Evolutionary conservation across 2,888 invertebrate genomes (phyloP), one percentile per base, ranked within the genome.

Genomic region (Spisula subtruncata): DNA sequence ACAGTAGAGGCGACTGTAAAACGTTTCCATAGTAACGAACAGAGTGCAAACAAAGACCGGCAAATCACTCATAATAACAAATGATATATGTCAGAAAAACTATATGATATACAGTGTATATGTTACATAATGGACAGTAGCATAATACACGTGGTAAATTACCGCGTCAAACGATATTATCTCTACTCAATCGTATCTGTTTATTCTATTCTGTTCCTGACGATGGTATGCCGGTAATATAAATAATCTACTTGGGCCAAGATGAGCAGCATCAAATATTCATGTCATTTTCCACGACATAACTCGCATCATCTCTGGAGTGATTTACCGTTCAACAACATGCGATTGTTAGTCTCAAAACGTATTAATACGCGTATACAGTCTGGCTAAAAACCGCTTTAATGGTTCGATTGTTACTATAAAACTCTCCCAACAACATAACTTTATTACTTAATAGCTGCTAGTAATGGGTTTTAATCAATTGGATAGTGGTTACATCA

Each of bases 91-190:
- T 25, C 60, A 66, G 60, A 66, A 66, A 66, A 56, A 66, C 25
- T 66, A 66, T 18, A 41, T 41, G 41, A 66, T 51, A 51, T 51
- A 51, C 51, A 12, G 12, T 51, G 51, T 4, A 66, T 66, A 66
- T 66, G 25, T 66, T 66, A 66, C 60, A 66, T 66, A 66, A 66
- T 66, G 60, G 60, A 66, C 60, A 66, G 25, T 12, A 25, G 20
- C n/a, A n/a, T 10, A 66, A 10, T 66, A n/a, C 25, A 25, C 25
- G 25, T 25, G 25, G 60, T n/a, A 66, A 79, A 79, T 84, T 85
- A 85, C 79, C 79, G 41, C 75, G 66, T 85, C 79, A 51, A 66
- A 85, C 20, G 66, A 51, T 54, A 51, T 85, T 85, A 79, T 79
- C 75, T 85, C 75, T n/a, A 51, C 46, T 71, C 41, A 32, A 29